Conservation (phyloP, 2,797 vertebrate genomes). For the Clarias fuscus region DNA sequence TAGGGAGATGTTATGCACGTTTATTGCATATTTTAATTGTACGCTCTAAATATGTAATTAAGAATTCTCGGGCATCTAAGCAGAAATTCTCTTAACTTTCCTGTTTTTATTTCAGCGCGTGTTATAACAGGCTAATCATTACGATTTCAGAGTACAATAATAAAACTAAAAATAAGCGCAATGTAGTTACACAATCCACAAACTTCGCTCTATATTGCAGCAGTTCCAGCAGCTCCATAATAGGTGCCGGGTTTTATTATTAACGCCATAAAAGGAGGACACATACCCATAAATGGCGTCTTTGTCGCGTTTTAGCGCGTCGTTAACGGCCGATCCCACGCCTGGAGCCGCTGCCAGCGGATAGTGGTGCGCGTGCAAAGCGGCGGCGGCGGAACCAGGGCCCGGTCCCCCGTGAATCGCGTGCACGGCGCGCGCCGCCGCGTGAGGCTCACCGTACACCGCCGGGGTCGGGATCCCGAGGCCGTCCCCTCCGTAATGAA, state of each 20-base stretch:
- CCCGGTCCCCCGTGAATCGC: conserved; percentile 72
- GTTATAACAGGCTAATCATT: background rate
- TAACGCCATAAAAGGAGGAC: conserved; percentile 45
- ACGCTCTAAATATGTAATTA: background rate
- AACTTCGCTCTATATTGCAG: too few species aligned
- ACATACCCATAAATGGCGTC: conserved; percentile 96
- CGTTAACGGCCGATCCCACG: conserved; percentile 83
- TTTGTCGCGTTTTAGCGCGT: conserved; percentile 91
- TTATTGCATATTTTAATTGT: background rate
- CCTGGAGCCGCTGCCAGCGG: conserved; percentile 82
- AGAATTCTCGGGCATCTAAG: background rate
- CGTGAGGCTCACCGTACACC: conserved; percentile 86
- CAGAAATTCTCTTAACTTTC: background rate
- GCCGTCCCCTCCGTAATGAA: conserved; percentile 89
- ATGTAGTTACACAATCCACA: background rate
- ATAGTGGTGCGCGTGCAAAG: conserved; percentile 85
- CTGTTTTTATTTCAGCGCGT: background rate
- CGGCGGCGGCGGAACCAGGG: conserved; percentile 74
- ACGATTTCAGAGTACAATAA: background rate
- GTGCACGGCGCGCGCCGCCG: conserved; percentile 81
- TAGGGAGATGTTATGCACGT: background rate
- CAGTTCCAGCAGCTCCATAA: background rate
- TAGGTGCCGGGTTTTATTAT: conserved; percentile 9
- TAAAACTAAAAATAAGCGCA: background rate
- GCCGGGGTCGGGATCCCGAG: conserved; percentile 81